Conservation (phyloP, 2,797 vertebrate genomes). For the Poeciliopsis paucimaculata region DNA sequence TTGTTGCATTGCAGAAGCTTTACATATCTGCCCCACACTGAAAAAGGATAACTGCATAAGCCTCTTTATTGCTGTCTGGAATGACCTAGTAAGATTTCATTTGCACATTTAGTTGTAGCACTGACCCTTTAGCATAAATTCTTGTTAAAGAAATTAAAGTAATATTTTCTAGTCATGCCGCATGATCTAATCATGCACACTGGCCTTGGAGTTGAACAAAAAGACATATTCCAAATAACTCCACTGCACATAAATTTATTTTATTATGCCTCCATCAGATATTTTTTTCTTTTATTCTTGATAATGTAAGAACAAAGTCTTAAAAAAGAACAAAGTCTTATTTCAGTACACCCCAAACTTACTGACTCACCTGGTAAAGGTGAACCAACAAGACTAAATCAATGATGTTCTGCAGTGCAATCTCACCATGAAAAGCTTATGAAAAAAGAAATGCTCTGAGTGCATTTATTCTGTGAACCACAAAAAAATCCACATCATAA, state of each 20-base stretch:
- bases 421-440: background rate
- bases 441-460: background rate
- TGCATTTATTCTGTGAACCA: background rate
- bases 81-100: background rate
- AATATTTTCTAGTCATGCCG: background rate
- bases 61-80: slow-evolving; percentile 5
- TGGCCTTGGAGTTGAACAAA: background rate
- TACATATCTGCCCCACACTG: background rate
- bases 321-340: background rate
- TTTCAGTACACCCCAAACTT: background rate
- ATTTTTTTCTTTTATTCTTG: background rate
- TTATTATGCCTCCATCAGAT: background rate
- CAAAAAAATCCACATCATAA: background rate
- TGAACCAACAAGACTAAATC: background rate
- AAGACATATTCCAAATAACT: background rate
- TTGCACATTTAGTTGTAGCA: background rate
- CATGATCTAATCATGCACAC: background rate
- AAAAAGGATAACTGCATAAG: slow-evolving; percentile 10
- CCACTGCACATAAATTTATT: background rate
- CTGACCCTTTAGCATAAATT: background rate
- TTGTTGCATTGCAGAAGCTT: background rate
- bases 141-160: background rate
- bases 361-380: background rate
- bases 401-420: background rate
- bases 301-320: background rate